Conservation (phyloP, 2,797 vertebrate species). For the Propithecus deckenii region DNA sequence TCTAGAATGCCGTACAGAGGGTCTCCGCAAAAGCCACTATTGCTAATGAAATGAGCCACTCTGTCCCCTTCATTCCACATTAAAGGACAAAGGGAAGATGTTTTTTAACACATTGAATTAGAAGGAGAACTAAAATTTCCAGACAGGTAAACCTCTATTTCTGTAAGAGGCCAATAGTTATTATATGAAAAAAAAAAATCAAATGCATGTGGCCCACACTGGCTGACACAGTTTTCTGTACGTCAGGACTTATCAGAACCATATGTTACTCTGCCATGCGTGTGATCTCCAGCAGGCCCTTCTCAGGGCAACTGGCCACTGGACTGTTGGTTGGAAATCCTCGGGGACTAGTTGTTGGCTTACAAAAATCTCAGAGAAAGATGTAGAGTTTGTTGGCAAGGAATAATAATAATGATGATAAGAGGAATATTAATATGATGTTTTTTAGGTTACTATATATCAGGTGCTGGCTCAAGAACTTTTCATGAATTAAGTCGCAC, state of each 20-base stretch:
- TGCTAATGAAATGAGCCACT: not conserved
- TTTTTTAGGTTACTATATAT: not conserved
- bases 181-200: not conserved
- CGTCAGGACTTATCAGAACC: not conserved
- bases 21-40: not conserved
- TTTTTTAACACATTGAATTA: not conserved
- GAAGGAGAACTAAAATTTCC: not conserved
- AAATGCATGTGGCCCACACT: not conserved
- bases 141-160: not conserved
- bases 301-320: accelerated
- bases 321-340: accelerated
- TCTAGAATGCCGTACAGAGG: not conserved
- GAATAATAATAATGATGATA: not conserved
- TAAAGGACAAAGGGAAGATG: not conserved
- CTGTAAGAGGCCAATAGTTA: not conserved
- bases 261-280: accelerated
- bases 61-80: too few relatives aligned
- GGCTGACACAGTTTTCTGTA: not conserved
- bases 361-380: not conserved
- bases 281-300: accelerated
- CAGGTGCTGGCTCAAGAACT: not conserved
- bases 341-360: not conserved
- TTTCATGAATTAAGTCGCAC: not conserved
- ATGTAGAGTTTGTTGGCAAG: not conserved
- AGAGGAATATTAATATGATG: accelerated